Evolutionary conservation across 2,113 vertebrate species (phyloP).

Genomic region (Festucalex cinctus): DNA sequence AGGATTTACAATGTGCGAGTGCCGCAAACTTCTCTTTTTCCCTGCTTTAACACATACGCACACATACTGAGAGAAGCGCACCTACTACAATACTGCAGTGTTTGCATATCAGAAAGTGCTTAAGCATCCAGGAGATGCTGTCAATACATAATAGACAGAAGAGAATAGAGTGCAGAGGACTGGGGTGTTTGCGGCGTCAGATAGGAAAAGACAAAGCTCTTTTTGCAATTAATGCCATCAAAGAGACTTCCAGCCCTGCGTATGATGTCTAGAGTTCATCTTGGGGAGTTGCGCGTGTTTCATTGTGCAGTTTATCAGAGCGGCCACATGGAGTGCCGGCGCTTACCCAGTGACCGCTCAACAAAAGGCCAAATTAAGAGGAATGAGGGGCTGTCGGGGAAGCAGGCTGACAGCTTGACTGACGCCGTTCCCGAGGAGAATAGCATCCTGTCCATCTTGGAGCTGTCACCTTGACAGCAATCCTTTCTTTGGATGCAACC

Average conservation of each 20-base stretch:
- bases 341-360: constrained; percentile 62
- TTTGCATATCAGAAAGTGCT: constrained; percentile 46
- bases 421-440: constrained; percentile 62
- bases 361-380: constrained; percentile 75
- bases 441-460: constrained; percentile 68
- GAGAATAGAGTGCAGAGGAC: constrained; percentile 31
- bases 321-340: constrained; percentile 59
- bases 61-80: constrained; percentile 1
- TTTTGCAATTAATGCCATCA: constrained; percentile 59
- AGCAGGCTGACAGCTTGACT: constrained; percentile 67
- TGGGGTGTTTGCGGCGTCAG: constrained; percentile 23
- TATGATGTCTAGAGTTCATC: constrained; percentile 56
- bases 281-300: constrained; percentile 33
- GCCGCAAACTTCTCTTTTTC: constrained; percentile 55
- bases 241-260: constrained; percentile 38
- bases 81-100: constrained; percentile 25
- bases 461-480: constrained; percentile 70
- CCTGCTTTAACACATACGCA: constrained; percentile 16
- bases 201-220: constrained; percentile 52
- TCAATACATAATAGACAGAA: constrained; percentile 14
- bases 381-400: constrained; percentile 59
- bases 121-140: constrained; percentile 46
- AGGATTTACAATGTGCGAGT: constrained; percentile 74
- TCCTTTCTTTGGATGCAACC: constrained; percentile 67
- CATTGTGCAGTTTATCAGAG: constrained; percentile 69